Conservation (phyloP, 92 coral and sea anemone genomes). For the Epizoanthus scotinus region DNA sequence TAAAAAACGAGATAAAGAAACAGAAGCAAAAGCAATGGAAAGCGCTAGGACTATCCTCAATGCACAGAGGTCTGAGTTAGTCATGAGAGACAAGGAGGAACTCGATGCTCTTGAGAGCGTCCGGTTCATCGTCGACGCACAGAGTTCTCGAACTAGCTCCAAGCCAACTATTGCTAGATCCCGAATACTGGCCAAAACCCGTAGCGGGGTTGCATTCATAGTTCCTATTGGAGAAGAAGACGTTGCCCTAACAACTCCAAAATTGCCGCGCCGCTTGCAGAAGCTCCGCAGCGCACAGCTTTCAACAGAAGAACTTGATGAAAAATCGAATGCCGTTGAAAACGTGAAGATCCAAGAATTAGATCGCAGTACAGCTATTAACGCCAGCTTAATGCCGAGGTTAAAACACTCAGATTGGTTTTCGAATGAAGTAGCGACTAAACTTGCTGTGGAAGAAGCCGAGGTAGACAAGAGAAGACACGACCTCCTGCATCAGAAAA, state of each 20-base stretch:
- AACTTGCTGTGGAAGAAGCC: slow-evolving; percentile 15
- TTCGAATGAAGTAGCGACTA: slow-evolving; percentile 32
- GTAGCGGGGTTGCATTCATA: slow-evolving; percentile 35
- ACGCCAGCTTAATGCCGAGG: neutral
- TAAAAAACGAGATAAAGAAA: slow-evolving; percentile 23
- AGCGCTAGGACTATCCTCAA: slow-evolving; percentile 35
- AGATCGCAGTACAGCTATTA: neutral
- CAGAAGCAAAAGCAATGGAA: slow-evolving; percentile 42
- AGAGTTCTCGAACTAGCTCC: slow-evolving; percentile 15
- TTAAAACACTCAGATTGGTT: slow-evolving; percentile 29
- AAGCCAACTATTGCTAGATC: slow-evolving; percentile 5
- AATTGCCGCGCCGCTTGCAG: slow-evolving; percentile 30
- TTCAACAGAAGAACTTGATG: neutral
- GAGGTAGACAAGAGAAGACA: slow-evolving; percentile 7
- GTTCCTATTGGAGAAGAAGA: slow-evolving; percentile 22
- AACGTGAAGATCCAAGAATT: slow-evolving; percentile 5
- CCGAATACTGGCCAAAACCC: slow-evolving; percentile 33
- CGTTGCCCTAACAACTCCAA: neutral
- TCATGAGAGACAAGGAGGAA: slow-evolving; percentile 30
- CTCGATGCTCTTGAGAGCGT: slow-evolving; percentile 30
- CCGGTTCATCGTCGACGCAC: slow-evolving; percentile 25
- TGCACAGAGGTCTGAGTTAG: slow-evolving; percentile 30
- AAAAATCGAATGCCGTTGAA: neutral
- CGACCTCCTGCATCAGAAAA: neutral
- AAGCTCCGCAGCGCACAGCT: slow-evolving; percentile 16